Evolutionary conservation across 2,888 invertebrate genomes (phyloP), one percentile per base, ranked within the genome.

Genomic region (Orthonychiurus folsomi): DNA sequence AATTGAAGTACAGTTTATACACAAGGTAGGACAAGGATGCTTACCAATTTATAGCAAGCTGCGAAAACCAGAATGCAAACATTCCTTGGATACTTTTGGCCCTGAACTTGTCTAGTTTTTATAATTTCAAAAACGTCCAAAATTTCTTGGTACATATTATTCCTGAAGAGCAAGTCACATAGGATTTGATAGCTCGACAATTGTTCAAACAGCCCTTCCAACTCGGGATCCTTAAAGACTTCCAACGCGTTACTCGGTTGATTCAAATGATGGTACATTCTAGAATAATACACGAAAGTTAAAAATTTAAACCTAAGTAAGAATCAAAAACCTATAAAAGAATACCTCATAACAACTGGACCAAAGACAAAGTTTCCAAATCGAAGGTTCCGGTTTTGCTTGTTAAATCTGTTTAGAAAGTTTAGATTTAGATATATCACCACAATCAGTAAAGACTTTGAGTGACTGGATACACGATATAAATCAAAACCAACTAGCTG

Each of bases 291-390:
- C n/a, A n/a, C n/a, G n/a, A n/a, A n/a, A n/a, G n/a, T n/a, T n/a
- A n/a, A n/a, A n/a, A n/a, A n/a, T n/a, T n/a, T n/a, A n/a, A n/a
- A n/a, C n/a, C n/a, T n/a, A n/a, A n/a, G n/a, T n/a, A n/a, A n/a
- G n/a, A n/a, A n/a, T n/a, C n/a, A n/a, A n/a, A n/a, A n/a, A n/a
- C n/a, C n/a, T n/a, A n/a, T n/a, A n/a, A n/a, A n/a, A n/a, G n/a
- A n/a, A n/a, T n/a, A n/a, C n/a, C n/a, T 81, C 88, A 91, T 89
- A 0, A 87, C 81, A 18, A 90, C 85, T 2, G 91, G 88, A 0
- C 91, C 91, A 81, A 91, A 90, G 3, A 85, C 75, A 76, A 84
- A 91, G 69, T 81, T 85, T n/a, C 88, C 87, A 81, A 90, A 89
- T 65, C 88, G 78, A 62, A 86, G 76, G 68, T 86, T 84, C 66